These are phyloP conservation scores for Apostichopus parvimensis DNA, from an alignment of 35 echinoderm and acorn worm genomes.

Conservation along the genomic window DNA sequence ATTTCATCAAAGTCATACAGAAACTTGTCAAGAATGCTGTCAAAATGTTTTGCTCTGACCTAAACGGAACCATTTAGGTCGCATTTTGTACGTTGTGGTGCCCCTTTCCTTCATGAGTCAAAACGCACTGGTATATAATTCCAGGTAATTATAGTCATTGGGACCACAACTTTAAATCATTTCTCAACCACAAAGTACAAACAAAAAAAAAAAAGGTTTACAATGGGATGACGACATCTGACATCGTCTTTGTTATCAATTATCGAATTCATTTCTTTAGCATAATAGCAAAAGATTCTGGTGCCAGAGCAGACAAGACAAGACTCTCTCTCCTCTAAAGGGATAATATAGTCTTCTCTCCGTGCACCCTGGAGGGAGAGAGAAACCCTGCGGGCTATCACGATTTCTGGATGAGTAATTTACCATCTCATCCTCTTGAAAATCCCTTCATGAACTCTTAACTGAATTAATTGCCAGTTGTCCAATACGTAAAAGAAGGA, in stretches of 20 bases:
- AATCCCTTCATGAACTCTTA: slow-evolving; percentile 30
- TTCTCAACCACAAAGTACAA: too few relatives aligned
- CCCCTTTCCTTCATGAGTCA: too few relatives aligned
- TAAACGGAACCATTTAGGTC: too few relatives aligned
- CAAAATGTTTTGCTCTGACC: too few relatives aligned
- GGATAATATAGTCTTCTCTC: neutral
- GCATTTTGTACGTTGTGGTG: too few relatives aligned
- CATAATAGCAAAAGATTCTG: neutral
- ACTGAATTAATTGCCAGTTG: slow-evolving; percentile 37
- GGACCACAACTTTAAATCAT: too few relatives aligned
- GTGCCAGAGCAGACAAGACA: neutral
- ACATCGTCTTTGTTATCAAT: neutral
- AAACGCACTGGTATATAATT: too few relatives aligned
- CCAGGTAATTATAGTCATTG: too few relatives aligned
- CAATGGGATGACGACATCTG: neutral
- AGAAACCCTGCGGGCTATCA: neutral
- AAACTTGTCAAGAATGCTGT: too few relatives aligned
- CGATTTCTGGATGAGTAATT: slow-evolving; percentile 23
- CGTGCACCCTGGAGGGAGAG: neutral
- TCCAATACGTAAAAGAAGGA: neutral
- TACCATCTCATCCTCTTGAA: neutral
- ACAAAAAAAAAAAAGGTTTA: neutral
- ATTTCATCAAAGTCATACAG: too few relatives aligned
- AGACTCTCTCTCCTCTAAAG: neutral
- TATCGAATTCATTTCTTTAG: neutral